These are phyloP conservation scores for Sceloporus undulatus DNA, from an alignment of 2,113 vertebrate genomes.

Conservation along the genomic window DNA sequence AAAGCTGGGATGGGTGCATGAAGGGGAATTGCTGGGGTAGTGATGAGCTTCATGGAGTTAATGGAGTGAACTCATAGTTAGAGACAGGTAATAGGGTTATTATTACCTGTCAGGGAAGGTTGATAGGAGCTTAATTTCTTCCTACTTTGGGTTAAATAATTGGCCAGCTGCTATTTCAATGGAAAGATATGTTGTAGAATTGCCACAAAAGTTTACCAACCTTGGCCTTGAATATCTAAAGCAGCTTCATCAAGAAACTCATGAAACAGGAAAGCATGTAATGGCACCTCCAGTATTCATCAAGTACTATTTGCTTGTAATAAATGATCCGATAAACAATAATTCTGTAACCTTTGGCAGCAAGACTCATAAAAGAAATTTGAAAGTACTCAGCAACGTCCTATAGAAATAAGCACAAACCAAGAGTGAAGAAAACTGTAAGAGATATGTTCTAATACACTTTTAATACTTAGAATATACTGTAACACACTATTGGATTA, in stretches of 20 bases:
- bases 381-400: background rate
- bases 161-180: background rate
- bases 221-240: slow-evolving; percentile 14
- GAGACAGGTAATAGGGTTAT: slow-evolving; percentile 15
- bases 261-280: background rate
- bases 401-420: slow-evolving; percentile 12
- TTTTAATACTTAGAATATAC: no score
- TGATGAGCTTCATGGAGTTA: slow-evolving; percentile 31
- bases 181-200: background rate
- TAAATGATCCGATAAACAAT: background rate
- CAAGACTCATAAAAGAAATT: background rate
- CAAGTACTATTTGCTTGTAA: background rate
- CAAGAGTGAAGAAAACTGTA: background rate
- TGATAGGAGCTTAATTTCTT: rapidly evolving
- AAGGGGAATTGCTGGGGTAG: slow-evolving; percentile 14
- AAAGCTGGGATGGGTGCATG: background rate
- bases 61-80: slow-evolving; percentile 47
- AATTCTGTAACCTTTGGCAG: background rate
- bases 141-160: background rate
- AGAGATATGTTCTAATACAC: background rate
- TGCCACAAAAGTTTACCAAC: background rate
- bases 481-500: background rate
- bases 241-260: rapidly evolving
- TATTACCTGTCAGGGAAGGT: slow-evolving; percentile 21
- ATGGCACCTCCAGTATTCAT: background rate